Conservation (phyloP, 2,797 vertebrate species). For the Triplophysa bombifrons region DNA sequence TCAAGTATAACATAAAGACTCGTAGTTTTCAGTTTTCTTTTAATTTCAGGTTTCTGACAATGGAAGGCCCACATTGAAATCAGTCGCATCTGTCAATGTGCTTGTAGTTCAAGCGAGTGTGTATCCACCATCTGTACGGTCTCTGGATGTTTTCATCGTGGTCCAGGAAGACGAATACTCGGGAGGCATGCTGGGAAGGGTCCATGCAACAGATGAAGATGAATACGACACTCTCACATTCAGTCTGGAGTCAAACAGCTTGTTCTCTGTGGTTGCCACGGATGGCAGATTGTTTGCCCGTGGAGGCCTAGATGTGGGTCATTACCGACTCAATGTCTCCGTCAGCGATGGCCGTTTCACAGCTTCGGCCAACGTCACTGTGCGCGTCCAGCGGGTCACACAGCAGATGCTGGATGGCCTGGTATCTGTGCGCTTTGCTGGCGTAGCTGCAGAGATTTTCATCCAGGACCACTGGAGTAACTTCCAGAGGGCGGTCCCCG, state of each 20-base stretch:
- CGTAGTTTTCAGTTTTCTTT: not conserved
- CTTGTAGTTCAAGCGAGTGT: slow-evolving; percentile 82
- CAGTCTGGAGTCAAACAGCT: slow-evolving; percentile 72
- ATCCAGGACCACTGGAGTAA: slow-evolving; percentile 84
- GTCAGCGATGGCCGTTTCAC: slow-evolving; percentile 84
- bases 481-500: slow-evolving; percentile 79
- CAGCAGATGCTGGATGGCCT: slow-evolving; percentile 78
- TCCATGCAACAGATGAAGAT: slow-evolving; percentile 85
- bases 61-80: slow-evolving; percentile 80
- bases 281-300: slow-evolving; percentile 84
- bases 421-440: slow-evolving; percentile 76
- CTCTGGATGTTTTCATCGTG: slow-evolving; percentile 83
- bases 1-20: not conserved
- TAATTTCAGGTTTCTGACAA: slow-evolving; percentile 79
- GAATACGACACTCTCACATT: slow-evolving; percentile 84
- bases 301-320: slow-evolving; percentile 76
- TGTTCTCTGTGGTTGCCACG: slow-evolving; percentile 79
- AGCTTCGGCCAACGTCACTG: slow-evolving; percentile 72
- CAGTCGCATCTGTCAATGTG: slow-evolving; percentile 75
- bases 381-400: slow-evolving; percentile 78
- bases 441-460: slow-evolving; percentile 81
- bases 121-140: slow-evolving; percentile 81
- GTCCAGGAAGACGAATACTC: slow-evolving; percentile 80
- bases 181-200: slow-evolving; percentile 84
- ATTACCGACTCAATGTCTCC: slow-evolving; percentile 82